A percentile compares a stretch with the other conserved stretches of the same genome.
phyloP scores from a whole-genome alignment of 2,888 invertebrate genomes.

The Synanthedon andrenaeformis region DNA sequence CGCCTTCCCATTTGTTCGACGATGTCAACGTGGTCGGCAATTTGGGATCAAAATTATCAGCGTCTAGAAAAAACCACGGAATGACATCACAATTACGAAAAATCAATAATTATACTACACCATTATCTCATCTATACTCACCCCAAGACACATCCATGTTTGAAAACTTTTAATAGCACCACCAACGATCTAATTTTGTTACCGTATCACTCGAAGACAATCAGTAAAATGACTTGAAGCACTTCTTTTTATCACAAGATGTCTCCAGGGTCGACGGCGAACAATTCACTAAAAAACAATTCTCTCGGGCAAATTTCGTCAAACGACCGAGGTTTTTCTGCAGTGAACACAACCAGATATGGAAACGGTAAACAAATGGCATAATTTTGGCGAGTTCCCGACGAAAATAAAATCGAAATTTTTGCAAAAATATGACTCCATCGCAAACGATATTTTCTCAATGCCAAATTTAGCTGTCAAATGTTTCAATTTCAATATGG shows the following conservation, averaged over 20 bases:
- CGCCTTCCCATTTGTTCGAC: conserved; percentile 87
- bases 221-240: conserved; percentile 45
- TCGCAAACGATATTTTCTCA: conserved; percentile 61
- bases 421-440: conserved; percentile 68
- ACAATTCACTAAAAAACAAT: conserved; percentile 48
- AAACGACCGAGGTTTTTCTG: conserved; percentile 63
- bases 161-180: conserved; percentile 46
- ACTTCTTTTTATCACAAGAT: conserved; percentile 60
- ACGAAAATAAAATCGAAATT: conserved; percentile 59
- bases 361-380: conserved; percentile 59
- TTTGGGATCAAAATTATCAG: conserved; percentile 78
- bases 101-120: conserved; percentile 13
- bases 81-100: conserved; percentile 25
- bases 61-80: conserved; percentile 69
- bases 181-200: conserved; percentile 56
- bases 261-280: conserved; percentile 65
- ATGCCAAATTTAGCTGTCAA: conserved; percentile 25
- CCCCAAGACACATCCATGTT: conserved; percentile 81
- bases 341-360: conserved; percentile 56
- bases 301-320: conserved; percentile 58
- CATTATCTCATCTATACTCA: conserved; percentile 36
- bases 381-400: conserved; percentile 65
- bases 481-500: conserved; percentile 54
- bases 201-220: conserved; percentile 55
- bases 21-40: conserved; percentile 69